These are phyloP conservation scores for Erpetoichthys calabaricus DNA, from an alignment of 2,797 vertebrate species.

Conservation along the genomic window DNA sequence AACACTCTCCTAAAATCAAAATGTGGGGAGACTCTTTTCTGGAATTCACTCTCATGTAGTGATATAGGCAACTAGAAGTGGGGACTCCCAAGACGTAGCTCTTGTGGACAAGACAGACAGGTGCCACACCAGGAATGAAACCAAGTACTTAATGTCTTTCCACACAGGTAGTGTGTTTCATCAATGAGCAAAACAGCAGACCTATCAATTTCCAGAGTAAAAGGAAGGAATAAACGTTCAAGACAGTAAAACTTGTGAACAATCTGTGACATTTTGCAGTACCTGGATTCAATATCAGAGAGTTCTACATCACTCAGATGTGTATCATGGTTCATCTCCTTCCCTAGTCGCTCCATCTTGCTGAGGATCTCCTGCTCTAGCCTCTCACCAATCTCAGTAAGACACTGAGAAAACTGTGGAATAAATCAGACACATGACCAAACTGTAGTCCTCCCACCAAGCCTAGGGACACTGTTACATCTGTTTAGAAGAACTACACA, in stretches of 20 bases:
- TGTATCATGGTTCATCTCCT: conserved; percentile 29
- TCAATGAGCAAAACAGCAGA: too few relatives aligned
- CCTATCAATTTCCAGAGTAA: too few relatives aligned
- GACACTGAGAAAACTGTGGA: conserved; percentile 54
- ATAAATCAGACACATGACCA: not conserved
- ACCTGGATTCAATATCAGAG: conserved; percentile 86
- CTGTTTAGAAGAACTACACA: too few relatives aligned
- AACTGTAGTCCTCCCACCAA: too few relatives aligned
- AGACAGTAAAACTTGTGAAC: too few relatives aligned
- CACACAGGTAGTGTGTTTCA: too few relatives aligned
- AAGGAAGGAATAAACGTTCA: too few relatives aligned
- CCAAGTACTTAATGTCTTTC: too few relatives aligned
- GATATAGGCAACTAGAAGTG: not conserved
- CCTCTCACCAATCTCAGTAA: conserved; percentile 45
- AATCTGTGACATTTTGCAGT: conserved; percentile 2
- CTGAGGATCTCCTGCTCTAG: conserved; percentile 41
- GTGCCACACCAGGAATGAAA: too few relatives aligned
- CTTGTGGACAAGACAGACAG: not conserved
- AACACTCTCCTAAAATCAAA: too few relatives aligned
- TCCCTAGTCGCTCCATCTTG: conserved; percentile 38
- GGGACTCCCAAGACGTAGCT: not conserved
- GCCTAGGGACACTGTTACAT: conserved; percentile 1
- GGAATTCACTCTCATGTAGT: too few relatives aligned
- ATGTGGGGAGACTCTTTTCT: too few relatives aligned
- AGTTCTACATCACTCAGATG: conserved; percentile 44